Base-by-base conservation (phyloP, 2,888 invertebrate species). In the Anodontia alba region DNA sequence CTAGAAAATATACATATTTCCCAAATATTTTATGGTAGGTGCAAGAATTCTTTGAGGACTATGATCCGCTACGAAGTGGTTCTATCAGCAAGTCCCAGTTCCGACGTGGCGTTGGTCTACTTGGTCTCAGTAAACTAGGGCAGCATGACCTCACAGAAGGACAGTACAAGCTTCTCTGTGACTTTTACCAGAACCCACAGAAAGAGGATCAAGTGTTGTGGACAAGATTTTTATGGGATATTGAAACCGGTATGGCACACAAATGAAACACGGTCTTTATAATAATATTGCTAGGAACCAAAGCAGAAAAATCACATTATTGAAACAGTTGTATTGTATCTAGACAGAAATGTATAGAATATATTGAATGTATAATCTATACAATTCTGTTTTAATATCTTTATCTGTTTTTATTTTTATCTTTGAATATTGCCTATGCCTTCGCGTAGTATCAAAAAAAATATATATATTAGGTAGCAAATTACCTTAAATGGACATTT, bases 41-140 rank as follows among this genome's bases (percentile, higher is more conserved):
- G 10, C 88, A 81, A 72, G 94, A 94, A 75, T 93, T 87, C 82
- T 94, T 94, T 83, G 89, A 93, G 84, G 95, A 95, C 85, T 94
- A 92, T 86, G 95, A 95, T 80, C 90, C 91, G 0, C 88, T 95
- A 33, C 90, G 93, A 29, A 92, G 90, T 82, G 94, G 94, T 23
- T 91, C 90, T 17, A 93, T 95, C 83, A 93, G 92, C 73, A 92
- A 93, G 76, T 67, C 87, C 46, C 94, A 93, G 85, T 95, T 95
- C 88, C 86, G 91, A 7, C 90, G 94, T 17, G 93, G 93, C 15
- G 90, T 95, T 17, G 89, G 90, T 29, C 79, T 88, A 23, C 81
- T 95, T 69, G 94, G 94, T 0, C 88, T 94, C 20, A 93, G 93
- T 76, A 93, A 93, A 76, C 86, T 94, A 1, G 93, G 93, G 7